Evolutionary conservation across 2,888 invertebrate genomes (phyloP), one percentile per base, ranked within the genome.

Genomic region (Nipponacmea schrenckii): DNA sequence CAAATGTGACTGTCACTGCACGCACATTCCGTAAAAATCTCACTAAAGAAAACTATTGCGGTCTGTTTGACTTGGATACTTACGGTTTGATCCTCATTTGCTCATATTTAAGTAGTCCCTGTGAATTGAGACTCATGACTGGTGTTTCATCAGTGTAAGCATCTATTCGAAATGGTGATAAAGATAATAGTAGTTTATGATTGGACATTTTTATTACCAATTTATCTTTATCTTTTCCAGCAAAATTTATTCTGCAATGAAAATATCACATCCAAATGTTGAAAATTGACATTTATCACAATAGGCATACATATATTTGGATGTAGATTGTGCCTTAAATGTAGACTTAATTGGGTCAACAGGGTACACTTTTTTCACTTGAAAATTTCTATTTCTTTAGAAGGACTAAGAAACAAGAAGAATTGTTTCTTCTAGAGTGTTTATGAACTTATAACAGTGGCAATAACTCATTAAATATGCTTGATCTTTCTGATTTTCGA

Each of bases 21-120:
- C 50, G 7, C 20, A 26, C 62, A 69, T 12, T 27, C 20, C 56
- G 24, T 24, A 17, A 44, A 27, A 50, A 27, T 64, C 27, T 56
- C 46, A 50, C 48, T 46, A 64, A 46, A 50, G 50, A 24, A 39
- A 56, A 64, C 31, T 56, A 66, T 24, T 39, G 1, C 17, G 31
- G 1, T 56, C 17, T 14, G 12, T 24, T 39, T 5, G 17, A 46
- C 27, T 31, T 12, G 31, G 62, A 26, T 69, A 77, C 81, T 78
- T 75, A 83, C 83, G 74, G 72, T 75, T 81, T 84, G 31, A 66
- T 72, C n/a, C 83, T 76, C 45, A 81, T 77, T 64, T 98, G 96
- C 86, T 99, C 99, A 87, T 97, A 95, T 81, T 94, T 92, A 89
- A 99, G 92, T 79, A 98, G 92, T n/a, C 95, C 94, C 82, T 94